phyloP scores from a whole-genome alignment of 2,797 vertebrate genomes.

The Furcifer pardalis region DNA sequence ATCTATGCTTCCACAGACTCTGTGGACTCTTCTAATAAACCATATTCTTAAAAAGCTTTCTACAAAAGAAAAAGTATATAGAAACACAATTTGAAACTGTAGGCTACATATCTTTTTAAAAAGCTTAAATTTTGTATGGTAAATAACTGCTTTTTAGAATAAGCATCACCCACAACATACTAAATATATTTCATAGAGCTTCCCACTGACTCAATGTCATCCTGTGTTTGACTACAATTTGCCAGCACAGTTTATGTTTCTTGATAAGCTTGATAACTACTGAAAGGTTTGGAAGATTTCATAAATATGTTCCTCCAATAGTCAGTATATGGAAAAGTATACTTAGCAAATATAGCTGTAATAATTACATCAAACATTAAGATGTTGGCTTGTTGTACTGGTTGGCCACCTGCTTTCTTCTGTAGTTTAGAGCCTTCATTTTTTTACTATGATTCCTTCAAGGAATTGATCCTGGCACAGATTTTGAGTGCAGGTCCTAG shows the following conservation, averaged over 20 bases:
- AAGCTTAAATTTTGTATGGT: slow-evolving; percentile 42
- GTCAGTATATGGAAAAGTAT: slow-evolving; percentile 52
- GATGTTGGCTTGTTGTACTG: slow-evolving; percentile 54
- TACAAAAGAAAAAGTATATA: slow-evolving; percentile 60
- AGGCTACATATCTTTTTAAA: slow-evolving; percentile 30
- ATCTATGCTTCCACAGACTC: slow-evolving; percentile 65
- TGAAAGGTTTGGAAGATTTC: slow-evolving; percentile 63
- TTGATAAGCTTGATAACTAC: slow-evolving; percentile 55
- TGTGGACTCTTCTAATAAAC: slow-evolving; percentile 72
- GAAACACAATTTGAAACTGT: slow-evolving; percentile 56
- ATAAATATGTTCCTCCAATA: slow-evolving; percentile 52
- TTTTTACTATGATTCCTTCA: slow-evolving; percentile 87
- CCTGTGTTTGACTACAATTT: slow-evolving; percentile 64
- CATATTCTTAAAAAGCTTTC: slow-evolving; percentile 62
- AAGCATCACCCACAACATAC: slow-evolving; percentile 54
- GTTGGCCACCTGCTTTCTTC: slow-evolving; percentile 58
- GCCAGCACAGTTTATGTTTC: slow-evolving; percentile 61
- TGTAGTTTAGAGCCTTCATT: slow-evolving; percentile 42
- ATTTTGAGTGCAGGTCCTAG: slow-evolving; percentile 97
- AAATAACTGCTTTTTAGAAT: slow-evolving; percentile 35
- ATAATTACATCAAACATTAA: slow-evolving; percentile 57
- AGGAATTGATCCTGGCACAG: slow-evolving; percentile 96
- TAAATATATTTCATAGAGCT: slow-evolving; percentile 49
- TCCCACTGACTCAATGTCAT: slow-evolving; percentile 62
- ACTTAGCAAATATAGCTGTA: slow-evolving; percentile 64